These are phyloP conservation scores for Spheniscus mendiculus DNA, from an alignment of 2,113 vertebrate species.

Conservation along the genomic window DNA sequence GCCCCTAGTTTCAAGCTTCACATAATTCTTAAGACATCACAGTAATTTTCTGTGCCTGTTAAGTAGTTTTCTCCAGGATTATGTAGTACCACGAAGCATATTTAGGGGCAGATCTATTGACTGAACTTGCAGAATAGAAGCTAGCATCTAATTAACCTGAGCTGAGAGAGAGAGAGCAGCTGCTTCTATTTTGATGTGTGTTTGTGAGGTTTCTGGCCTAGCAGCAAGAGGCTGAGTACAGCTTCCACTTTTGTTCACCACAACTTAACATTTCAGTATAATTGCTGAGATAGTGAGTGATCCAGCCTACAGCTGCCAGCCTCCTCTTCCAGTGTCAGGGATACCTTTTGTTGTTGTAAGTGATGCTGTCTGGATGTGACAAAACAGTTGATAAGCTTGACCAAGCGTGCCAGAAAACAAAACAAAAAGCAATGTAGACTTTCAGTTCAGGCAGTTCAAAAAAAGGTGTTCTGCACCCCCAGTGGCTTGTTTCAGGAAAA, in stretches of 20 bases:
- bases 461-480: neutral
- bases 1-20: neutral
- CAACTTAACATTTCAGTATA: neutral
- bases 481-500: neutral
- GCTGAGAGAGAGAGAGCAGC: neutral
- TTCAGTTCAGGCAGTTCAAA: neutral
- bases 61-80: neutral
- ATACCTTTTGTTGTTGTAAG: conserved; percentile 27
- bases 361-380: conserved; percentile 1
- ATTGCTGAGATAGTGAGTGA: neutral
- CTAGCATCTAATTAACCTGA: neutral
- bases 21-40: neutral
- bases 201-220: neutral
- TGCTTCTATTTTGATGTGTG: neutral
- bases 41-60: neutral
- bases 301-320: neutral
- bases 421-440: neutral
- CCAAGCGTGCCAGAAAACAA: neutral
- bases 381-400: conserved; percentile 26
- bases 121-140: neutral
- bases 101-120: neutral
- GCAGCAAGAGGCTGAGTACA: neutral
- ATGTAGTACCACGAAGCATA: neutral
- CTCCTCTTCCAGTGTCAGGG: neutral
- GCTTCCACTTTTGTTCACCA: neutral